Conservation (phyloP, 2,113 vertebrate species). For the Pachypanchax playfairii region DNA sequence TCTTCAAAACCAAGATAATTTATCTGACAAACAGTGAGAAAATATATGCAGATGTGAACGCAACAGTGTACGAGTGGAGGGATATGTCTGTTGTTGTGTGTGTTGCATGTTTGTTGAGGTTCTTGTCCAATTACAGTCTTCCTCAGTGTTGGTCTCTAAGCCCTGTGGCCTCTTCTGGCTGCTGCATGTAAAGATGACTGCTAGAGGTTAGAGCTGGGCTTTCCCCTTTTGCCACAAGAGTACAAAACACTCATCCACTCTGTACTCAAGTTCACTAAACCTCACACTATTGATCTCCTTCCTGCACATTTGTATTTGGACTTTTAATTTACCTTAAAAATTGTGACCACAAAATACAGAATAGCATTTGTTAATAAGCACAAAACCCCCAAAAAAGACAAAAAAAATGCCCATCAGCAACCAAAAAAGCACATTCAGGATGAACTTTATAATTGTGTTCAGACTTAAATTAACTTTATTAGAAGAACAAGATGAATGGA, state of each 20-base stretch:
- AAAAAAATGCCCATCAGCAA: not conserved
- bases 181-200: constrained; percentile 56
- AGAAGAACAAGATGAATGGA: no score
- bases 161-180: constrained; percentile 62
- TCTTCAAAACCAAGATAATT: constrained; percentile 44
- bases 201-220: constrained; percentile 71
- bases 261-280: constrained; percentile 46
- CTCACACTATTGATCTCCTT: constrained; percentile 42
- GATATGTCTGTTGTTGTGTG: constrained; percentile 17
- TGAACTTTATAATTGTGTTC: constrained; percentile 2
- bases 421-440: not conserved
- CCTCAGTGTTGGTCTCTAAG: constrained; percentile 41
- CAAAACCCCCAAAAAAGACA: no score
- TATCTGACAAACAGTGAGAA: constrained; percentile 20
- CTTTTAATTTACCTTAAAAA: constrained; percentile 32
- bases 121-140: constrained; percentile 41
- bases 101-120: constrained; percentile 22
- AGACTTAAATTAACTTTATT: no score
- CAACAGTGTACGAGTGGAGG: constrained; percentile 9
- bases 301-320: constrained; percentile 30
- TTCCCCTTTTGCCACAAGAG: constrained; percentile 68
- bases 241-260: constrained; percentile 62
- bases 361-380: no score
- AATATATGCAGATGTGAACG: constrained; percentile 12
- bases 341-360: constrained; percentile 22